Base-by-base conservation (phyloP, 2,113 vertebrate genomes). In the Rafetus swinhoei region DNA sequence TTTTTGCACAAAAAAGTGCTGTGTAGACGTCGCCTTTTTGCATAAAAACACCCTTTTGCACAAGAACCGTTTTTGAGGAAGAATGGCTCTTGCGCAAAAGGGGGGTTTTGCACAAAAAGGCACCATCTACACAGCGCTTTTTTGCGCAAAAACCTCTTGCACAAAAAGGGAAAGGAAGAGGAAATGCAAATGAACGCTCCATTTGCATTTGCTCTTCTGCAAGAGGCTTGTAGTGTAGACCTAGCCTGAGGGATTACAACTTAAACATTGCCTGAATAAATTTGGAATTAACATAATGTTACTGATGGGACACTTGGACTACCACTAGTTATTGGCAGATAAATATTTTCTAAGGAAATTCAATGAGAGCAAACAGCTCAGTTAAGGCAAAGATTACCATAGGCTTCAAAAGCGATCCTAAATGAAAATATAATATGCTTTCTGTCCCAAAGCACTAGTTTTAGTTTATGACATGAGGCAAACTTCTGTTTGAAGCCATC, bases 401-500 rank as follows among this genome's bases (percentile, higher is more conserved):
- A 21, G n/a, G 16, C 6, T 12, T 45, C 39, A 76, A 50, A 14
- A 77, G 13, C 14, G 45, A 50, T 50, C 39, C 24, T 50, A 50
- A 50, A 50, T 77, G 6, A 45, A 50, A 83, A 82, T 4, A 1
- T 35, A 59, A 88, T 79, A 85, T 4, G 72, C 35, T 57, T 52
- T 80, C 32, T 72, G 24, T 13, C 25, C 13, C 19, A 86, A 56
- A 92, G 74, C 76, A 57, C 56, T 35, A 13, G 53, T 54, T 16
- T 39, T 92, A 82, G 83, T 50, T 89, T 90, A 76, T 72, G 80
- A 82, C 93, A 84, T 39, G 29, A 95, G 57, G 53, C 82, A 80
- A 85, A 32, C 55, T 32, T 90, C 85, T 79, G 7, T 84, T 89
- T 79, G 92, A 79, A 79, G 45, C 85, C 74, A 39, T 76, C 74